Percentiles rank a stretch among this genome's conserved stretches.
These are phyloP conservation scores for Sprattus sprattus DNA, from an alignment of 2,113 vertebrate species.

Conservation along the genomic window DNA sequence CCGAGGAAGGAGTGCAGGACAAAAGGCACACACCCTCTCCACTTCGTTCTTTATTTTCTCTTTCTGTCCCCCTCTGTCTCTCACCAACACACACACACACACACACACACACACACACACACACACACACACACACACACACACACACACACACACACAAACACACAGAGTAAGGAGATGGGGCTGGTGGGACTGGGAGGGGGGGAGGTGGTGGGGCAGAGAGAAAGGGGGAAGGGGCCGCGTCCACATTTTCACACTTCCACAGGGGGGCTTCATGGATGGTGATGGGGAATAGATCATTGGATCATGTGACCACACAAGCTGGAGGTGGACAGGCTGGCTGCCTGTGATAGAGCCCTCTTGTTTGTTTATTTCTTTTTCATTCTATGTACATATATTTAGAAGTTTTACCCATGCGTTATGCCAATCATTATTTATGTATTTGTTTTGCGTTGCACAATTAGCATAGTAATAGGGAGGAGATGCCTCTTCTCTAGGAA, in stretches of 20 bases:
- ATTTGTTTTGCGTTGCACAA: conserved; percentile 5
- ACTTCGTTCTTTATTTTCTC: neutral
- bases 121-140: no score
- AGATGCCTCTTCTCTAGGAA: neutral
- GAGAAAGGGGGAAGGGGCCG: neutral
- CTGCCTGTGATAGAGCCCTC: neutral
- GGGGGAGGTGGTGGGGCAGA: neutral
- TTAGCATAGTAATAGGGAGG: neutral
- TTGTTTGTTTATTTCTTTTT: neutral
- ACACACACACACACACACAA: no score
- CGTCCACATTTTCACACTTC: conserved; percentile 16
- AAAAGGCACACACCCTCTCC: neutral
- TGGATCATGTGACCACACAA: neutral
- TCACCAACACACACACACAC: no score
- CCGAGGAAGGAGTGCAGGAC: neutral
- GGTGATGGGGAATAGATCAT: conserved; percentile 13
- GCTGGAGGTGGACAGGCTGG: conserved; percentile 12
- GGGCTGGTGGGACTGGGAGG: neutral
- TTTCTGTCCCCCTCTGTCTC: neutral
- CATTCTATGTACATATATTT: neutral
- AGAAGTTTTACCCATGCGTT: neutral
- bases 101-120: no score
- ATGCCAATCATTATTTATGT: conserved; percentile 3
- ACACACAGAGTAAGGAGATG: neutral
- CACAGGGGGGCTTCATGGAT: neutral